Conservation (phyloP, 2,113 vertebrate species). For the Brachionichthys hirsutus region DNA sequence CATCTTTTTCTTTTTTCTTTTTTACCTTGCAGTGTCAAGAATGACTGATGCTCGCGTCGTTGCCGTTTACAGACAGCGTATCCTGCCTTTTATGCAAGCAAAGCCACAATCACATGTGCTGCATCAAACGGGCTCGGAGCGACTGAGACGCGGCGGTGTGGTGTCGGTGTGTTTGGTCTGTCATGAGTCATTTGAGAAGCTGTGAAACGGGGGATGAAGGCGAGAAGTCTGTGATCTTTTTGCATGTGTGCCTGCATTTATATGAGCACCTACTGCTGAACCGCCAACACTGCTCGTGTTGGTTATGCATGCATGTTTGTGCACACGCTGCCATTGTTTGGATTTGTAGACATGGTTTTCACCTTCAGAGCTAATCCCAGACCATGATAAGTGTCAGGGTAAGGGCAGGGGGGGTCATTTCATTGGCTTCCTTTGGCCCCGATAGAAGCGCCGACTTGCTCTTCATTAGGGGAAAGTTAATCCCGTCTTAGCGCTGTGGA, state of each 20-base stretch:
- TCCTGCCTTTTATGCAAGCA: constrained; percentile 15
- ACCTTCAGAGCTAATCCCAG: constrained; percentile 50
- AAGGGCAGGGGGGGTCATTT: constrained; percentile 32
- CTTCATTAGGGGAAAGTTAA: constrained; percentile 70
- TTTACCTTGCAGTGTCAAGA: constrained; percentile 1
- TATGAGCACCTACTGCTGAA: too few species aligned
- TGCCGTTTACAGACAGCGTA: constrained; percentile 29
- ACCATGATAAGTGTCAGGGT: constrained; percentile 37
- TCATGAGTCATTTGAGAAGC: constrained; percentile 44
- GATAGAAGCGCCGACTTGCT: constrained; percentile 55
- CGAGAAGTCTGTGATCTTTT: constrained; percentile 32
- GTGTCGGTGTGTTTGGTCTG: constrained; percentile 33
- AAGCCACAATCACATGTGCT: constrained; percentile 20
- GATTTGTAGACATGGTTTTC: constrained; percentile 29
- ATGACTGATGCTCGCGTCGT: constrained; percentile 37
- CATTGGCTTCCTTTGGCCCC: constrained; percentile 30
- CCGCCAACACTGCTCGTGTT: constrained; percentile 2
- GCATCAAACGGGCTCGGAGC: constrained; percentile 17
- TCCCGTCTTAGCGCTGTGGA: constrained; percentile 52
- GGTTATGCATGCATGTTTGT: constrained; percentile 2
- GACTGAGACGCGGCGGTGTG: constrained; percentile 29
- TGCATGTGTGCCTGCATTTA: neutral
- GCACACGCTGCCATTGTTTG: constrained; percentile 13
- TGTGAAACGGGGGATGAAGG: constrained; percentile 11
- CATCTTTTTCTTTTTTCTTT: too few species aligned